phyloP scores from a whole-genome alignment of 2,888 invertebrate genomes.

The Lepidocyrtoides sp. region DNA sequence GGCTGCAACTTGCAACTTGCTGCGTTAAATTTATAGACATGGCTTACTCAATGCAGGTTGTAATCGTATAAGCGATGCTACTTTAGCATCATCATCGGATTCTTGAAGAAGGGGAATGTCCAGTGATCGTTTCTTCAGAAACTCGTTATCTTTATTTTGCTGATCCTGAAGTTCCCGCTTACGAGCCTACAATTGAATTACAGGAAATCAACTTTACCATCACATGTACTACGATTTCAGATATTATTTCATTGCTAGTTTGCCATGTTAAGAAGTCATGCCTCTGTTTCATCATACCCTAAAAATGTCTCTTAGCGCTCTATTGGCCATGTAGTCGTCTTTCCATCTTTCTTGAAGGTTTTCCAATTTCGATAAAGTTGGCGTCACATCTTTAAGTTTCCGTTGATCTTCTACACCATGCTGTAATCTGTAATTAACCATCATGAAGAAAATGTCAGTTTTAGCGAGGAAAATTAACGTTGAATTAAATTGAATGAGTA shows the following conservation, averaged over 20 bases:
- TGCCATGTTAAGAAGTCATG: too few relatives aligned
- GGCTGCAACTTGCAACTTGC: neutral
- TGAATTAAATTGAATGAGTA: neutral
- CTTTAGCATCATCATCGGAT: constrained; percentile 92
- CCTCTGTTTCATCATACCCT: constrained; percentile 92
- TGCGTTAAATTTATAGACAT: too few relatives aligned
- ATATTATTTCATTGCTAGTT: too few relatives aligned
- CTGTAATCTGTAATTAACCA: constrained; percentile 90
- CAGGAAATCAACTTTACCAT: too few relatives aligned
- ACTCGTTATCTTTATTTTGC: constrained; percentile 90
- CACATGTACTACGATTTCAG: too few relatives aligned
- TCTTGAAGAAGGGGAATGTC: constrained; percentile 93
- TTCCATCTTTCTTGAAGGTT: constrained; percentile 94
- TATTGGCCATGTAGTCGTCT: constrained; percentile 97
- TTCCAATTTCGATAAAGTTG: constrained; percentile 92
- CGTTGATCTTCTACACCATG: constrained; percentile 94
- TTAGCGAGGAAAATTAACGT: neutral
- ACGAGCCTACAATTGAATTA: constrained; percentile 88
- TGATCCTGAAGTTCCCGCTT: constrained; percentile 92
- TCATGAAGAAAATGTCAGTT: constrained; percentile 5
- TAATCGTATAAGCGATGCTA: constrained; percentile 92
- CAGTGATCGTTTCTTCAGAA: constrained; percentile 92
- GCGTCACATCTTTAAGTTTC: constrained; percentile 91
- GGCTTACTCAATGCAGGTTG: constrained; percentile 89
- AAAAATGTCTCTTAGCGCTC: constrained; percentile 93